Percentiles rank a stretch among this genome's conserved stretches.
phyloP scores from a whole-genome alignment of 2,888 invertebrate species.

The Meganola albula region DNA sequence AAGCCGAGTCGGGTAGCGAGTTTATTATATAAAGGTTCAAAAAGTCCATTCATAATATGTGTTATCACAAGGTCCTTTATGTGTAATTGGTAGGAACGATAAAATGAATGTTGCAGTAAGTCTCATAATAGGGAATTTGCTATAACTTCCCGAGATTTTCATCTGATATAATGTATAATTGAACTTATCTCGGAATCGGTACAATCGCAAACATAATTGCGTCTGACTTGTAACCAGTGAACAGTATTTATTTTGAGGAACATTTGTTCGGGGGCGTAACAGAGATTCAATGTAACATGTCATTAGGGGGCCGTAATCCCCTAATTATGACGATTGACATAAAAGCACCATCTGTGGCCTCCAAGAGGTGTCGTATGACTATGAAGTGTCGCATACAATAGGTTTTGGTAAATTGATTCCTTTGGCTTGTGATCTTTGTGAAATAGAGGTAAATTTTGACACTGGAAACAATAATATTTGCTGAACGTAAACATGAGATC shows the following conservation, averaged over 20 bases:
- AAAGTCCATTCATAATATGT: too few relatives aligned
- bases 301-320: slow-evolving; percentile 72
- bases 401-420: slow-evolving; percentile 36
- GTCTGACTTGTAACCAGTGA: slow-evolving; percentile 37
- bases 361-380: slow-evolving; percentile 66
- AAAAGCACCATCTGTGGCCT: slow-evolving; percentile 73
- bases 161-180: too few relatives aligned
- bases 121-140: too few relatives aligned
- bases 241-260: slow-evolving; percentile 57
- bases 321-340: slow-evolving; percentile 78
- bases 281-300: slow-evolving; percentile 71
- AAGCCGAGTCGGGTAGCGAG: too few relatives aligned
- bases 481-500: too few relatives aligned
- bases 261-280: slow-evolving; percentile 72
- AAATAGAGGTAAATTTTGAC: neutral
- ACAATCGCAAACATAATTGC: slow-evolving; percentile 23
- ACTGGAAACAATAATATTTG: too few relatives aligned
- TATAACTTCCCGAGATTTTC: too few relatives aligned
- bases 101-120: too few relatives aligned
- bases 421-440: slow-evolving; percentile 19
- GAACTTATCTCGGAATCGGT: slow-evolving; percentile 17
- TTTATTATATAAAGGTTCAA: too few relatives aligned
- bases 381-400: slow-evolving; percentile 32
- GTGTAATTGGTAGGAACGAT: too few relatives aligned
- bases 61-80: too few relatives aligned